Evolutionary conservation across 2,888 invertebrate species (phyloP).

Genomic region (Drosophila eohydei): DNA sequence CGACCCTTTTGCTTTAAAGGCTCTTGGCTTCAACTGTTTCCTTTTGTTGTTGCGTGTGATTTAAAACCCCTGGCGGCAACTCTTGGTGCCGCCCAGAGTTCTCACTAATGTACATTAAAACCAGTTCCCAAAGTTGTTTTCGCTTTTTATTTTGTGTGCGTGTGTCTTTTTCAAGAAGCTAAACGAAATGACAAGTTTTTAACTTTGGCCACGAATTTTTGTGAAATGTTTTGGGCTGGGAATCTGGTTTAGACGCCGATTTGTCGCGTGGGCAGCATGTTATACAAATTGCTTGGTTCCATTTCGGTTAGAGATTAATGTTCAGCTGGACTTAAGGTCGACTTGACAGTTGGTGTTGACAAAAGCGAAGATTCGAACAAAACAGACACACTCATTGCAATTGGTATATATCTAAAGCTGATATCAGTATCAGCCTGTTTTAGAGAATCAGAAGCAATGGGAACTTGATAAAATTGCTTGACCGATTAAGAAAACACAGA

Average conservation of each 20-base stretch:
- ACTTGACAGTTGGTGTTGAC: conserved; percentile 21
- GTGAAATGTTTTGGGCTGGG: conserved; percentile 22
- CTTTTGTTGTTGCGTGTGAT: conserved; percentile 49
- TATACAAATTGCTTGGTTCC: conserved; percentile 60
- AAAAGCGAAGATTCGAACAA: background rate
- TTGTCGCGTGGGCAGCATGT: conserved; percentile 62
- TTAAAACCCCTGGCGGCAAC: conserved; percentile 57
- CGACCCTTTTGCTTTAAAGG: conserved; percentile 59
- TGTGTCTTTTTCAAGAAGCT: conserved; percentile 51
- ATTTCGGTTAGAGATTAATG: conserved; percentile 44
- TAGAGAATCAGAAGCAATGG: no score
- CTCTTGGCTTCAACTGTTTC: conserved; percentile 39
- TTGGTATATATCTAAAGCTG: no score
- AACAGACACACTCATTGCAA: no score
- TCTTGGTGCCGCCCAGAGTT: conserved; percentile 51
- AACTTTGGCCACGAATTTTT: conserved; percentile 50
- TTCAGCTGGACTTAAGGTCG: conserved; percentile 4
- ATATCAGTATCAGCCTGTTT: no score
- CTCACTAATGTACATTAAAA: conserved; percentile 56
- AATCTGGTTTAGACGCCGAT: conserved; percentile 39
- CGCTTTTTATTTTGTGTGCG: conserved; percentile 12
- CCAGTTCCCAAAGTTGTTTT: conserved; percentile 46
- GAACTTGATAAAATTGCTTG: no score
- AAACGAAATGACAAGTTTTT: conserved; percentile 75
- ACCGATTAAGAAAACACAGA: no score